A percentile compares a stretch with the other conserved stretches of the same genome.
phyloP scores from a whole-genome alignment of 35 echinoderm and acorn worm genomes.

The Patiria miniata region DNA sequence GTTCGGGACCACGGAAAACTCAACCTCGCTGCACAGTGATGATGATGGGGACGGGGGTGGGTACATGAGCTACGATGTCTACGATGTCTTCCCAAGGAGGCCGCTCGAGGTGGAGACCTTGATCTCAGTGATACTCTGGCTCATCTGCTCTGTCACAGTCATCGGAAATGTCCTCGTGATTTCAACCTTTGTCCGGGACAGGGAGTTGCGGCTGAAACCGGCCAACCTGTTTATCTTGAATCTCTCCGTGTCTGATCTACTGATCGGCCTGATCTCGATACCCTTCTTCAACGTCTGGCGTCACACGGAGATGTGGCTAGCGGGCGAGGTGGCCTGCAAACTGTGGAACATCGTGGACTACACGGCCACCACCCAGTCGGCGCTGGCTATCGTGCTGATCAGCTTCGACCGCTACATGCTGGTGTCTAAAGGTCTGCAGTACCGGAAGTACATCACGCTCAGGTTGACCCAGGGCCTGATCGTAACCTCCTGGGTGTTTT shows the following conservation, averaged over 20 bases:
- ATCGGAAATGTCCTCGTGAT: slow-evolving; percentile 49
- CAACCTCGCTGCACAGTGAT: background rate
- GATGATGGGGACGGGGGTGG: background rate
- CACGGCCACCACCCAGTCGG: slow-evolving; percentile 8
- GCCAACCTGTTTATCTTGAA: slow-evolving; percentile 58
- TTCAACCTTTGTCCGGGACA: slow-evolving; percentile 29
- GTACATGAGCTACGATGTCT: too few species aligned
- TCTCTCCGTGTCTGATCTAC: slow-evolving; percentile 50
- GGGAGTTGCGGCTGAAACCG: slow-evolving; percentile 35
- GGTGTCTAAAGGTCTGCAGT: slow-evolving; percentile 43
- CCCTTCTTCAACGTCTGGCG: slow-evolving; percentile 25
- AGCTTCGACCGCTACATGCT: slow-evolving; percentile 62
- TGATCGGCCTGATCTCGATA: slow-evolving; percentile 45
- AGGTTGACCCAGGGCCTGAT: background rate
- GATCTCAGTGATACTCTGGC: slow-evolving; percentile 14
- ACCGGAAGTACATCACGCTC: slow-evolving; percentile 27
- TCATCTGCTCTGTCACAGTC: slow-evolving; percentile 27
- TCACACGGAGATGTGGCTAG: slow-evolving; percentile 30
- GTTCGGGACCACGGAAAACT: background rate
- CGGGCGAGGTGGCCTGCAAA: slow-evolving; percentile 55
- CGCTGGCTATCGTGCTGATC: slow-evolving; percentile 44
- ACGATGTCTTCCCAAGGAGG: too few species aligned
- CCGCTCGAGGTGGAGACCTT: slow-evolving; percentile 1
- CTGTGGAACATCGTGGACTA: slow-evolving; percentile 40
- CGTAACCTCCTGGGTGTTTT: slow-evolving; percentile 10